Percentiles rank a stretch among this genome's conserved stretches.
phyloP scores from a whole-genome alignment of 1,140 invertebrate species.

The Microplitis demolitor region DNA sequence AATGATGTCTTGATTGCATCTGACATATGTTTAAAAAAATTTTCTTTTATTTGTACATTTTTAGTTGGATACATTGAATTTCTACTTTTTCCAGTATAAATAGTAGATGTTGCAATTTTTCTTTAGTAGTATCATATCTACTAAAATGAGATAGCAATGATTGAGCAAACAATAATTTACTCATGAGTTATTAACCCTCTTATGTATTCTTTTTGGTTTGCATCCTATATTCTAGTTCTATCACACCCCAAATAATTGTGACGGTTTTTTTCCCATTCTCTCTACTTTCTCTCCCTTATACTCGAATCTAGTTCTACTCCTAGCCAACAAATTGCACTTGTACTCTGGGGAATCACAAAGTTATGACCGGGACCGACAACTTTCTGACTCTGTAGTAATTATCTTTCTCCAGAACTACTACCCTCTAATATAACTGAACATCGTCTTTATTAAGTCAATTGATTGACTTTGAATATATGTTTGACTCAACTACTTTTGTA shows the following conservation, averaged over 20 bases:
- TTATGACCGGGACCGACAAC: conserved; percentile 53
- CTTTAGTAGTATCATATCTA: too few species aligned
- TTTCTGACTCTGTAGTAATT: conserved; percentile 53
- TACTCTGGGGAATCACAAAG: conserved; percentile 47
- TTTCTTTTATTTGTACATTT: too few species aligned
- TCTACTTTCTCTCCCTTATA: conserved; percentile 6
- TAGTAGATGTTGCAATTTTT: too few species aligned
- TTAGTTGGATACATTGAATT: too few species aligned
- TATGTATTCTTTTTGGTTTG: not conserved
- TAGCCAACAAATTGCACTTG: conserved; percentile 50
- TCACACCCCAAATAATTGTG: conserved; percentile 49
- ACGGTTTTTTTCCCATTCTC: conserved; percentile 37
- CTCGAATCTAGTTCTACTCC: conserved; percentile 14
- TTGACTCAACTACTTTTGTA: too few species aligned
- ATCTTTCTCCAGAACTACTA: conserved; percentile 44
- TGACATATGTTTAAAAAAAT: too few species aligned
- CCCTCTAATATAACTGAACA: conserved; percentile 24
- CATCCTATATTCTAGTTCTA: not conserved
- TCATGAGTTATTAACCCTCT: not conserved
- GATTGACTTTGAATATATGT: not conserved
- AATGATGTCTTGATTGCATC: too few species aligned
- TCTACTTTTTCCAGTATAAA: too few species aligned
- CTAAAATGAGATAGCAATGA: too few species aligned
- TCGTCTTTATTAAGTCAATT: conserved; percentile 28
- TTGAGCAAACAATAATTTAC: not conserved